Conservation (phyloP, 2,113 vertebrate species). For the Theropithecus gelada region DNA sequence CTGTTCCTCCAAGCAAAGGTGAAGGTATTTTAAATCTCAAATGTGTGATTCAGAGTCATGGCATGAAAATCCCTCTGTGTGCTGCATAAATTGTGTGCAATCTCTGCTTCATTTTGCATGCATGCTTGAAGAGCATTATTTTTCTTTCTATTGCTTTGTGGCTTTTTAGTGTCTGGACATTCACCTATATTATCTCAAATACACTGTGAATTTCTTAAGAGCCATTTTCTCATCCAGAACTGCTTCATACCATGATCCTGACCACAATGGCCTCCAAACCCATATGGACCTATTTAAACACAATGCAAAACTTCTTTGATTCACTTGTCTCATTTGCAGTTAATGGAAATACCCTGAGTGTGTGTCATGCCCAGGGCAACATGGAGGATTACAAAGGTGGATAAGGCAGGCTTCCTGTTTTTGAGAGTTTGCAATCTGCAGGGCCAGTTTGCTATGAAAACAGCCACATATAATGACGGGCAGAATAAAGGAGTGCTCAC, state of each 20-base stretch:
- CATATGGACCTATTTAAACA: neutral
- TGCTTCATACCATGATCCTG: neutral
- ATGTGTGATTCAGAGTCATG: neutral
- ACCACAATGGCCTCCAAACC: neutral
- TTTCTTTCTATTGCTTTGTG: neutral
- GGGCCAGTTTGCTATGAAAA: neutral
- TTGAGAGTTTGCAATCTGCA: neutral
- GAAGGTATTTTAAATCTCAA: neutral
- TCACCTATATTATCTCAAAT: neutral
- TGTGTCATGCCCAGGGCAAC: neutral
- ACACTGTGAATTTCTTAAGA: neutral
- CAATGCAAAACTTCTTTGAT: neutral
- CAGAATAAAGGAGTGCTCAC: neutral
- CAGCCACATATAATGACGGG: neutral
- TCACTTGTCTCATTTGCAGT: neutral
- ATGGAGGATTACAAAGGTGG: neutral
- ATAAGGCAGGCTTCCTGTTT: neutral
- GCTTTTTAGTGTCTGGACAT: neutral
- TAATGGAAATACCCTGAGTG: neutral
- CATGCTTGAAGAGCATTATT: neutral
- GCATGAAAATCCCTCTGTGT: neutral
- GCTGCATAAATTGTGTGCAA: neutral
- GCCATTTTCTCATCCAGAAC: constrained; percentile 14
- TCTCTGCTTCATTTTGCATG: neutral
- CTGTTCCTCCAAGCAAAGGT: neutral